Base-by-base conservation (phyloP, 2,888 invertebrate genomes). In the Synergus laeviventris region DNA sequence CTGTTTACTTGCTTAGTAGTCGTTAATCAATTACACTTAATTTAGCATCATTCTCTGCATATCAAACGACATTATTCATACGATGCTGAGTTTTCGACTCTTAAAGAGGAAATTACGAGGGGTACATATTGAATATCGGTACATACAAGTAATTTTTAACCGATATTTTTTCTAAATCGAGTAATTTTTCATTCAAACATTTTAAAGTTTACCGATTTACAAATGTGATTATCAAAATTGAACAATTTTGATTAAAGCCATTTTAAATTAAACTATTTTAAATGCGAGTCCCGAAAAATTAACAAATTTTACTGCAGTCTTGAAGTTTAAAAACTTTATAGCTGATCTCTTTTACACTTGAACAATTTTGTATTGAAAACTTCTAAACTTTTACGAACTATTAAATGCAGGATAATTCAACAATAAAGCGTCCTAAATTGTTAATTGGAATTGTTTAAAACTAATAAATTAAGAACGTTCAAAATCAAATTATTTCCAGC, bases 1-100 rank as follows among this genome's bases (percentile, higher is more conserved):
- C 70, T 70, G 70, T n/a, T 70, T 70, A 70, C 9, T 70, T 70
- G 70, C 45, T 70, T 70, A 70, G 16, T 70, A 70, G 21, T 66
- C 45, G 14, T 45, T 70, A 70, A n/a, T 70, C 31, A 66, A 31
- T 70, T 49, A 70, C 49, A 70, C 49, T 49, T 70, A 49, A 18
- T 38, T 12, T 66, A 66, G 42, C 66, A 24, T 66, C 66, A 66
- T 66, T 49, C 36, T 49, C 70, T 70, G 36, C n/a, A 70, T 70
- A 54, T 70, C 2, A 70, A 70, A 70, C 24, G 49, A 70, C 49
- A 70, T 31, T 70, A 70, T 70, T 9, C 45, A 70, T n/a, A 36
- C 49, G 49, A 70, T 70, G 70, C 70, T 70, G n/a, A 16, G 24
- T 5, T 45, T 70, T 49, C 5, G 45, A 70, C 31, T 49, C 49